Percentiles rank a stretch among this genome's conserved stretches.
Evolutionary conservation across 2,113 vertebrate species (phyloP).

Genomic region (Blennius ocellaris): DNA sequence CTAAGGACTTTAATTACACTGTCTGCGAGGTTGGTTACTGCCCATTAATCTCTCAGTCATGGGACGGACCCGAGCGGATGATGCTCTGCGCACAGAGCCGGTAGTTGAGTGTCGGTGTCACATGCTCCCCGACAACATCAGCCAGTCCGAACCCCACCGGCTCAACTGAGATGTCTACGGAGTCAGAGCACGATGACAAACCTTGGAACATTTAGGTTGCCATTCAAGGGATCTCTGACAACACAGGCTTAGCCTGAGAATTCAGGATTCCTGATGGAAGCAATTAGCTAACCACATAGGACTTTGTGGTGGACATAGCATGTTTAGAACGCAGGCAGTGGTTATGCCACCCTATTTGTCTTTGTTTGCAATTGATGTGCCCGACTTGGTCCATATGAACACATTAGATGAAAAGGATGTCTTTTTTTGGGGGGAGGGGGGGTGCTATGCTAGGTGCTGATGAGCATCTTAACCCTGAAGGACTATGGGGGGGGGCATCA

Average conservation of each 20-base stretch:
- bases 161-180: conserved; percentile 9
- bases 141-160: conserved; percentile 5
- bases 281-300: conserved; percentile 66
- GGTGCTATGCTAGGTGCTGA: conserved; percentile 76
- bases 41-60: conserved; percentile 75
- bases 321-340: conserved; percentile 62
- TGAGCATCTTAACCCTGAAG: conserved; percentile 69
- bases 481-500: conserved; percentile 43
- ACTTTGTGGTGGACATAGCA: conserved; percentile 64
- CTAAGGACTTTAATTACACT: conserved; percentile 81
- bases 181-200: conserved; percentile 7
- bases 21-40: conserved; percentile 75
- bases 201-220: background rate
- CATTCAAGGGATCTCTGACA: conserved; percentile 12
- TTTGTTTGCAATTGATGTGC: conserved; percentile 64
- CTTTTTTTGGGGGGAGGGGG: too few relatives aligned
- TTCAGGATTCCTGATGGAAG: conserved; percentile 62
- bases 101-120: conserved; percentile 2
- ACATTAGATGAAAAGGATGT: conserved; percentile 70
- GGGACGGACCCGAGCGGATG: conserved; percentile 48
- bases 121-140: conserved; percentile 22
- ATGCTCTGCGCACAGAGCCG: conserved; percentile 22
- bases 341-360: conserved; percentile 63
- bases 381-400: conserved; percentile 59
- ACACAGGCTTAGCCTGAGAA: conserved; percentile 18